Conservation (phyloP, 2,888 invertebrate genomes). For the Hymenopus coronatus region DNA sequence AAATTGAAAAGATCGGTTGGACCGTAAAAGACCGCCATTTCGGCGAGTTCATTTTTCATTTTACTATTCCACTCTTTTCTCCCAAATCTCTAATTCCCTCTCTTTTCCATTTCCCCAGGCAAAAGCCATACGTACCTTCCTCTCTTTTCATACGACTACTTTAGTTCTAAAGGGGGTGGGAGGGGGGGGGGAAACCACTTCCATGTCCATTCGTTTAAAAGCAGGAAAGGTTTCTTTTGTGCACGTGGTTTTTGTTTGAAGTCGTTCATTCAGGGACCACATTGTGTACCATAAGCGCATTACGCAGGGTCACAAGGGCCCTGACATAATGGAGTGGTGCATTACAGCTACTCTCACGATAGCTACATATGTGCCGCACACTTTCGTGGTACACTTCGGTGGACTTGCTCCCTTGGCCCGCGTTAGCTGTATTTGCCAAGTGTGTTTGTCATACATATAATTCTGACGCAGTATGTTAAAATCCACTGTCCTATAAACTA, state of each 20-base stretch:
- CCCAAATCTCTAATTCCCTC: not conserved
- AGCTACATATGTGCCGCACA: no score
- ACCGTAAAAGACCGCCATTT: not conserved
- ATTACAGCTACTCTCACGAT: not conserved
- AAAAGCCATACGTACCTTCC: not conserved
- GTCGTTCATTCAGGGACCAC: not conserved
- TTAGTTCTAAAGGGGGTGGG: not conserved
- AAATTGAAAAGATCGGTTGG: not conserved
- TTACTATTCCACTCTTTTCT: not conserved
- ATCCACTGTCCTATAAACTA: no score
- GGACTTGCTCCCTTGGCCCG: no score
- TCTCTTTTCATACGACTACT: not conserved
- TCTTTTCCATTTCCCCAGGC: not conserved
- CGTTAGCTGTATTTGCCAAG: no score
- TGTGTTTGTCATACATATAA: no score
- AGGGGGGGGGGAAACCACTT: not conserved
- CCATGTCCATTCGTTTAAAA: slow-evolving; percentile 12
- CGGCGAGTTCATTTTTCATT: not conserved
- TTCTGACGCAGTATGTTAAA: no score
- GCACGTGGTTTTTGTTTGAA: slow-evolving; percentile 5
- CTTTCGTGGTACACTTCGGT: no score
- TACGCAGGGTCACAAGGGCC: not conserved
- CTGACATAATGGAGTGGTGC: not conserved
- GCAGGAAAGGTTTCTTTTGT: not conserved
- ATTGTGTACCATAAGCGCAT: slow-evolving; percentile 3